Evolutionary conservation across 2,888 invertebrate species (phyloP).

Genomic region (Eupeodes latifasciatus): DNA sequence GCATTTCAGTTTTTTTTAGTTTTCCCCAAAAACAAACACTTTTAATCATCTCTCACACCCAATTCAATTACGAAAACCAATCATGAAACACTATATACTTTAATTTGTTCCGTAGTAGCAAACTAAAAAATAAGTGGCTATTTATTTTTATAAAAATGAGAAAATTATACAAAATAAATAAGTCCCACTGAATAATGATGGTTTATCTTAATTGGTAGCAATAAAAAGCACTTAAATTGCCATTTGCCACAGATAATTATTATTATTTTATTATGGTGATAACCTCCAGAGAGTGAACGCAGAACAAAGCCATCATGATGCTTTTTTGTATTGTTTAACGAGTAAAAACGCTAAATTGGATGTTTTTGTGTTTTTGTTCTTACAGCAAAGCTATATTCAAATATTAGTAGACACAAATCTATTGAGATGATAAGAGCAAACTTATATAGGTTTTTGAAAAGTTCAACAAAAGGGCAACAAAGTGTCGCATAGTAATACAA

Average conservation of each 20-base stretch:
- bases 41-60: background rate
- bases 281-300: constrained; percentile 20
- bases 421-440: constrained; percentile 17
- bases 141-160: background rate
- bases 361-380: background rate
- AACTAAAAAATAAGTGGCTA: constrained; percentile 15
- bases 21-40: background rate
- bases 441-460: background rate
- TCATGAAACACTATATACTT: background rate
- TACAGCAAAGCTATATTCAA: constrained; percentile 3
- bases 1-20: background rate
- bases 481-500: background rate
- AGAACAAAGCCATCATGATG: constrained; percentile 39
- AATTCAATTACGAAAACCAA: too few relatives aligned
- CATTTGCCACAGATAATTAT: constrained; percentile 67
- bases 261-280: constrained; percentile 71
- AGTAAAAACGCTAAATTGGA: background rate
- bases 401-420: background rate
- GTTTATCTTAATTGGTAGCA: constrained; percentile 69
- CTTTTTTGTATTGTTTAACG: background rate
- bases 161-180: constrained; percentile 7
- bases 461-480: background rate
- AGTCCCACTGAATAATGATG: constrained; percentile 44
- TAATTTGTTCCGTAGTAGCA: background rate
- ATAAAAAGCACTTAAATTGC: constrained; percentile 72